These are phyloP conservation scores for Pagrus major DNA, from an alignment of 2,113 vertebrate species.

Conservation along the genomic window DNA sequence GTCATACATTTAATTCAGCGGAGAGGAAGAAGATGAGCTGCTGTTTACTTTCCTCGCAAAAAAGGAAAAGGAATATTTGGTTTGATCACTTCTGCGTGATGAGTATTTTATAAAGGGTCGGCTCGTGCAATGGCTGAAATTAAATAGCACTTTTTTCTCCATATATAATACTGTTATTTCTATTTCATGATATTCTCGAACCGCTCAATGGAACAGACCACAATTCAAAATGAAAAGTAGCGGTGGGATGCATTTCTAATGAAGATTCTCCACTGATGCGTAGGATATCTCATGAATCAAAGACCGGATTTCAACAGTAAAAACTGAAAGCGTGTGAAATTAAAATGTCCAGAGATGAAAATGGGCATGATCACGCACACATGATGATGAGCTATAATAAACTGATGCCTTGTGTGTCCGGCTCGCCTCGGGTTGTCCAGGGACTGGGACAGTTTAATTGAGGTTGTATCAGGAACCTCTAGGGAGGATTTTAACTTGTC, in stretches of 20 bases:
- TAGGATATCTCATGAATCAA: slow-evolving; percentile 65
- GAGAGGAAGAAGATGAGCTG: slow-evolving; percentile 12
- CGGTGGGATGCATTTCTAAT: slow-evolving; percentile 66
- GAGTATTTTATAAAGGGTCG: slow-evolving; percentile 19
- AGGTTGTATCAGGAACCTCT: slow-evolving; percentile 66
- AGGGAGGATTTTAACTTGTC: slow-evolving; percentile 71
- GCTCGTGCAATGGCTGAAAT: slow-evolving; percentile 4
- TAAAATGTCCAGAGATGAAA: slow-evolving; percentile 71
- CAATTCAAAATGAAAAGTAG: slow-evolving; percentile 53
- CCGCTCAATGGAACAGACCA: slow-evolving; percentile 17
- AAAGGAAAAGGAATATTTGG: slow-evolving; percentile 29
- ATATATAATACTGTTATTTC: slow-evolving; percentile 36
- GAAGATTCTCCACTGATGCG: slow-evolving; percentile 54
- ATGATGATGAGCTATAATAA: slow-evolving; percentile 67
- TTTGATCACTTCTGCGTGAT: slow-evolving; percentile 37
- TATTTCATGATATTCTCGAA: slow-evolving; percentile 32
- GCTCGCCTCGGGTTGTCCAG: slow-evolving; percentile 36
- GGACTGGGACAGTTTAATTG: slow-evolving; percentile 68
- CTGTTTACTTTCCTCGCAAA: slow-evolving; percentile 41
- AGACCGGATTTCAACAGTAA: slow-evolving; percentile 48
- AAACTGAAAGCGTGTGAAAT: slow-evolving; percentile 79
- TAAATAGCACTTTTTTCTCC: background rate
- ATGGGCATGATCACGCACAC: slow-evolving; percentile 38
- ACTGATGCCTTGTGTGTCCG: slow-evolving; percentile 37
- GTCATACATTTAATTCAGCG: slow-evolving; percentile 13